Evolutionary conservation across 2,113 vertebrate genomes (phyloP), one percentile per base, ranked within the genome.

Genomic region (Nyctereutes procyonoides): DNA sequence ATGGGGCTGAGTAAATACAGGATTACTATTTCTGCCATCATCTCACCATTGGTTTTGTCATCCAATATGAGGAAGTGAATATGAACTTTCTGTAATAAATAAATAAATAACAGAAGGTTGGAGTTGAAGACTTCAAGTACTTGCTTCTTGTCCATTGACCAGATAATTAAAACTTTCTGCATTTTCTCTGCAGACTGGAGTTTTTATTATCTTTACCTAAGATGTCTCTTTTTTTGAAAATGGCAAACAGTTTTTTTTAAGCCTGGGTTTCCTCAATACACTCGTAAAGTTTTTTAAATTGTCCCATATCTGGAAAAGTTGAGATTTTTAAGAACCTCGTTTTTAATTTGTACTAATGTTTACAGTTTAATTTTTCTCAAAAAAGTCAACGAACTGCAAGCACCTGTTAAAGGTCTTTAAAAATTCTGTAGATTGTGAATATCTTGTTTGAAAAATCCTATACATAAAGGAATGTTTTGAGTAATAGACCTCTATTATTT

Each of bases 341-440:
- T 62, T 84, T 92, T 51, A 93, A 38, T 74, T 85, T 65, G 19
- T 85, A 86, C 38, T 65, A 56, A 67, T 43, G 28, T 69, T 93
- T n/a, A 79, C 20, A 10, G 6, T 14, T 17, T 87, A 14, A 63
- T 51, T 38, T 84, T 84, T 73, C 6, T 48, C 98, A 98, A 99
- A 92, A 97, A 95, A 97, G 98, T 98, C 98, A 96, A 91, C 97
- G 98, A 99, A 99, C 97, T 99, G 98, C 98, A 99, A 99, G 98
- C 98, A 99, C 98, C 98, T 99, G 96, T 99, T 99, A 99, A 99
- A 99, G 98, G 98, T 99, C 99, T 99, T 98, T 79, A 19, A 43
- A 86, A 86, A 56, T 63, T 5, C 43, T 77, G 19, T 77, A 65
- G 51, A 77, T 56, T 93, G 4, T 76, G n/a, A 85, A 77, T 77